Evolutionary conservation across 2,888 invertebrate species (phyloP).

Genomic region (Dicyrtoma fusca): DNA sequence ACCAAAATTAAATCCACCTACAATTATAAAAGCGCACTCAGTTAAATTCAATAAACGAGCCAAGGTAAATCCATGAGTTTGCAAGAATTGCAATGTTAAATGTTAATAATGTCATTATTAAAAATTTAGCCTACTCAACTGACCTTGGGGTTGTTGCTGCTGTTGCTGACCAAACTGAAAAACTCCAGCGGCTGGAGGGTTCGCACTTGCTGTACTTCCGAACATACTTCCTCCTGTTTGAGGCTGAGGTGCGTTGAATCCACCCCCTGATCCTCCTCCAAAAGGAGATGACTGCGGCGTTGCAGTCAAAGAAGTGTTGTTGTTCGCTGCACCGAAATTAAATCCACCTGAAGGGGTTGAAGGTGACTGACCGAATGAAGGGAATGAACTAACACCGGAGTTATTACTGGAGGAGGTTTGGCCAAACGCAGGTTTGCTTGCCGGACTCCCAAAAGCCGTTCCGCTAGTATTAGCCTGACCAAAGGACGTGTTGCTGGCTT

Average conservation of each 20-base stretch:
- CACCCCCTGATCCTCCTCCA: slow-evolving; percentile 11
- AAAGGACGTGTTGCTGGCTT: neutral
- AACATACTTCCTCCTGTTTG: neutral
- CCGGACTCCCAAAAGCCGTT: neutral
- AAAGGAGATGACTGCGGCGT: slow-evolving; percentile 8
- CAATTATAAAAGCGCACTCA: too few species aligned
- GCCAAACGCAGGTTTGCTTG: slow-evolving; percentile 9
- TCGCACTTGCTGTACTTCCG: neutral
- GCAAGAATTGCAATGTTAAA: too few species aligned
- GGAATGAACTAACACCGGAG: slow-evolving; percentile 5
- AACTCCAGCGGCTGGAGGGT: slow-evolving; percentile 26
- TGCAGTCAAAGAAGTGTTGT: neutral
- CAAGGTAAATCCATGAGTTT: too few species aligned
- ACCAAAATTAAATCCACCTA: slow-evolving; percentile 35
- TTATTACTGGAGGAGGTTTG: neutral
- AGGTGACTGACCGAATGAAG: slow-evolving; percentile 29
- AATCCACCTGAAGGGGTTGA: slow-evolving; percentile 16
- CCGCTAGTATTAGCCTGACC: neutral
- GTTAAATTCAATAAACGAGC: too few species aligned
- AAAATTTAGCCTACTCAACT: neutral
- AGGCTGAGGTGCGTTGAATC: slow-evolving; percentile 24
- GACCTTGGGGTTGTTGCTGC: slow-evolving; percentile 15
- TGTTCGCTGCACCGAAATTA: slow-evolving; percentile 17
- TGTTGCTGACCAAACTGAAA: slow-evolving; percentile 42
- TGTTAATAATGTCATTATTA: neutral